A percentile compares a stretch with the other conserved stretches of the same genome.
Evolutionary conservation across 30 jellyfish, hydroid and myxozoan species (phyloP).

Genomic region (Sanderia malayensis): DNA sequence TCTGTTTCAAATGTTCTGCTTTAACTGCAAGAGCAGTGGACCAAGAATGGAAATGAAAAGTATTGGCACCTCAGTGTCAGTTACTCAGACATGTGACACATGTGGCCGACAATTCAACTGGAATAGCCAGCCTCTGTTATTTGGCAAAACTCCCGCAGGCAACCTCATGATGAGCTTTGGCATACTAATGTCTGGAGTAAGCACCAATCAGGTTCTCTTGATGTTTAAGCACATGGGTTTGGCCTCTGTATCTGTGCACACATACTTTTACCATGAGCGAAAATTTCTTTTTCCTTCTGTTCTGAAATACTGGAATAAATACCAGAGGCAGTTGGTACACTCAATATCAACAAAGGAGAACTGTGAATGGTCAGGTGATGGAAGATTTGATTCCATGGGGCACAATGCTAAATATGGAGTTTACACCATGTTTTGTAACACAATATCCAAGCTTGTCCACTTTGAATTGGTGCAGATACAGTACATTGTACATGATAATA

Average conservation of each 20-base stretch:
- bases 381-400: slow-evolving; percentile 27
- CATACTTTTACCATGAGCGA: not conserved
- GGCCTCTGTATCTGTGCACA: not conserved
- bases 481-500: too few species aligned
- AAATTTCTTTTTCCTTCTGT: not conserved
- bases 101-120: not conserved
- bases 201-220: slow-evolving; percentile 4
- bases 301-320: not conserved
- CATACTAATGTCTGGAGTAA: slow-evolving; percentile 7
- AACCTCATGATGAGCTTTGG: slow-evolving; percentile 22
- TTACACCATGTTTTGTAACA: slow-evolving; percentile 4
- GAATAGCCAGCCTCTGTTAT: slow-evolving; percentile 14
- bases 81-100: slow-evolving; percentile 7
- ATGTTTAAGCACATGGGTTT: slow-evolving; percentile 43
- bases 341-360: not conserved
- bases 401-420: slow-evolving; percentile 14
- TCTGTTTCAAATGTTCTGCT: slow-evolving; percentile 18
- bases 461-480: not conserved
- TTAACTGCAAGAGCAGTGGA: slow-evolving; percentile 7
- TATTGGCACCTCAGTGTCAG: slow-evolving; percentile 12
- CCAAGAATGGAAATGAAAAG: slow-evolving; percentile 14
- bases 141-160: slow-evolving; percentile 31
- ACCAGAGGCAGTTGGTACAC: not conserved
- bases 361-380: slow-evolving; percentile 18
- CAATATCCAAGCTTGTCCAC: not conserved